phyloP scores from a whole-genome alignment of 2,888 invertebrate genomes.

The Tachina grossa region DNA sequence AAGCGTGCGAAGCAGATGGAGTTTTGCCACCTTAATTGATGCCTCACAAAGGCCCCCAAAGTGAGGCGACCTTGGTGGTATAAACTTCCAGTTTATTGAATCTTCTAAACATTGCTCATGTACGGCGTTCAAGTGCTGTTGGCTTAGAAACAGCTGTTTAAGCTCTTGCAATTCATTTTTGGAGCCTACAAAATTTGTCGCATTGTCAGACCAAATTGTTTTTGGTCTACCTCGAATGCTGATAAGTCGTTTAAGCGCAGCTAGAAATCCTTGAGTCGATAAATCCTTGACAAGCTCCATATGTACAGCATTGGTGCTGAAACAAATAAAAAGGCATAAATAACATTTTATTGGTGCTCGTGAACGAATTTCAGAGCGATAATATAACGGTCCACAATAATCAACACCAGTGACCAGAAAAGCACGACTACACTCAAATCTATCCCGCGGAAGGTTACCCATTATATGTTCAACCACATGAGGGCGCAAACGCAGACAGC shows the following conservation, averaged over 20 bases:
- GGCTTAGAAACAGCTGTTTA: conserved; percentile 10
- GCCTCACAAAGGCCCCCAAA: conserved; percentile 61
- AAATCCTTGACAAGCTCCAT: conserved; percentile 15
- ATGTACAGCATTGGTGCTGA: no score
- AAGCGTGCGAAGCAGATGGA: conserved; percentile 42
- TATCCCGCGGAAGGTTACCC: conserved; percentile 29
- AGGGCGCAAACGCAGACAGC: conserved; percentile 15
- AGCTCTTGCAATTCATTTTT: conserved; percentile 1
- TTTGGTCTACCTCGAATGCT: conserved; percentile 40
- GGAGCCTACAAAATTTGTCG: not conserved
- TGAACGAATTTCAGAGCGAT: conserved; percentile 8
- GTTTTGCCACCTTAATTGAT: conserved; percentile 54
- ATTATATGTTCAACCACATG: conserved; percentile 9
- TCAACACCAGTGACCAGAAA: conserved; percentile 8
- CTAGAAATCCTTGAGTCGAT: conserved; percentile 53
- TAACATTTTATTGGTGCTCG: no score
- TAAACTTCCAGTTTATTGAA: conserved; percentile 8
- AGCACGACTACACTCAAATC: conserved; percentile 1
- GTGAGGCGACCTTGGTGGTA: conserved; percentile 42
- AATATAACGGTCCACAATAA: conserved; percentile 23
- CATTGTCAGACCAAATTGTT: conserved; percentile 45
- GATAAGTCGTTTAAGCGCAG: conserved; percentile 43
- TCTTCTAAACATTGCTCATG: conserved; percentile 11
- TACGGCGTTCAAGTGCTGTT: conserved; percentile 2
- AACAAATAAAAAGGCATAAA: no score